Evolutionary conservation across 2,797 vertebrate genomes (phyloP), one percentile per base, ranked within the genome.

Genomic region (Pangasius sanitwongsei): DNA sequence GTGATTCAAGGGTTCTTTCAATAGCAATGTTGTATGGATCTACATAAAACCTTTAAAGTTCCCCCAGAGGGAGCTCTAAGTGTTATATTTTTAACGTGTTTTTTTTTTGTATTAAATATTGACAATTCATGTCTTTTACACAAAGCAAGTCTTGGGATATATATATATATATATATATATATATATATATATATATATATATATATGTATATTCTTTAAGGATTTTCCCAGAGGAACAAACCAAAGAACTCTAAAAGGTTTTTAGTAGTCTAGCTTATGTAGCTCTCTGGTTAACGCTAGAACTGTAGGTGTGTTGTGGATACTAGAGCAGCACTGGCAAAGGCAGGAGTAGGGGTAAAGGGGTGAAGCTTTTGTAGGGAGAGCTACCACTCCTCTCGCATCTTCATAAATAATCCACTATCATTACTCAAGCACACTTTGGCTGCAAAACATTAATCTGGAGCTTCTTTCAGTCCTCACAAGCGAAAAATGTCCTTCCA

Each of bases 361-460:
- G 37, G 15, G 23, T 84, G 44, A 69, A 67, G 61, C 15, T 67
- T 83, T 67, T 70, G 44, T 67, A 48, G 25, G 13, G 13, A 83
- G 61, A 83, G 8, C 65, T 85, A 37, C 48, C 31, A 55, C 83
- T 15, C 65, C 31, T 85, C 65, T 70, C 55, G 2, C 3, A 82
- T 59, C 74, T n/a, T 57, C 37, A 82, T 63, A 82, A 48, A 37
- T 69, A 31, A 72, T 67, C 55, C 77, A 82, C 28, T 44, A 31
- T 65, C 72, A 81, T 55, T 53, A 70, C n/a, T 69, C n/a, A 44
- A 85, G 74, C 83, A 78, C 74, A 77, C 61, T 80, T 78, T 85
- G 83, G 61, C 61, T 85, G 18, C 59, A 65, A 83, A 83, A 48
- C 37, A 65, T 48, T 44, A 83, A 83, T 83, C 59, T 65, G 59